Percentiles rank a stretch among this genome's conserved stretches.
phyloP scores from a whole-genome alignment of 2,113 vertebrate genomes.

The Ammodytes marinus region DNA sequence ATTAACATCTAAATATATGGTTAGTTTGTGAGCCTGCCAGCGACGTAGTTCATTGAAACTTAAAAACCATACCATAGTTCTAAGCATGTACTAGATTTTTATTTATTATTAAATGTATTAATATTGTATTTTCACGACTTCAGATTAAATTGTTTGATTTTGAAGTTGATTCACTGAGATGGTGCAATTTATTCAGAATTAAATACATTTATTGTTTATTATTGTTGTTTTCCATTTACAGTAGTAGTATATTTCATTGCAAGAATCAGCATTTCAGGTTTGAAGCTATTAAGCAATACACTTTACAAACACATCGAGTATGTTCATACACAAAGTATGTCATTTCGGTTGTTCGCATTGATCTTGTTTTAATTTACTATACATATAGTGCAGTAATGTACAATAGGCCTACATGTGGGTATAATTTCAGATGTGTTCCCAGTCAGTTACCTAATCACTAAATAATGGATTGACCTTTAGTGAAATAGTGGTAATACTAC shows the following conservation, averaged over 20 bases:
- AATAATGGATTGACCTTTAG: conserved; percentile 55
- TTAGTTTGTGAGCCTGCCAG: background rate
- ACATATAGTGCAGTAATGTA: conserved; percentile 16
- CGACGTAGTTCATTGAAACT: background rate
- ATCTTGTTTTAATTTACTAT: conserved; percentile 11
- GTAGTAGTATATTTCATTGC: background rate
- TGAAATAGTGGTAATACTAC: conserved; percentile 58
- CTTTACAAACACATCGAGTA: background rate
- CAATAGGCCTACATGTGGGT: conserved; percentile 4
- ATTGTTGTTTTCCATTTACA: background rate
- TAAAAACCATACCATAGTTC: background rate
- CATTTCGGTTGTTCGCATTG: conserved; percentile 11
- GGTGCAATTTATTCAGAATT: background rate
- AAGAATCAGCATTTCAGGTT: conserved; percentile 11
- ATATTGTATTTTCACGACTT: background rate
- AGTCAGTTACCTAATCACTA: conserved; percentile 61
- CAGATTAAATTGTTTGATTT: conserved; percentile 3
- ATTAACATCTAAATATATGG: background rate
- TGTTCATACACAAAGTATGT: background rate
- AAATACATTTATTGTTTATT: background rate
- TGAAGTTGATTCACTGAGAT: conserved; percentile 1
- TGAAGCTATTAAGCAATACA: conserved; percentile 4
- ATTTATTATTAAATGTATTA: no score
- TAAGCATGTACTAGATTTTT: background rate
- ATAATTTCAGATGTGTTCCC: conserved; percentile 32